phyloP scores from a whole-genome alignment of 2,113 vertebrate genomes.

The Eubucco bourcierii region DNA sequence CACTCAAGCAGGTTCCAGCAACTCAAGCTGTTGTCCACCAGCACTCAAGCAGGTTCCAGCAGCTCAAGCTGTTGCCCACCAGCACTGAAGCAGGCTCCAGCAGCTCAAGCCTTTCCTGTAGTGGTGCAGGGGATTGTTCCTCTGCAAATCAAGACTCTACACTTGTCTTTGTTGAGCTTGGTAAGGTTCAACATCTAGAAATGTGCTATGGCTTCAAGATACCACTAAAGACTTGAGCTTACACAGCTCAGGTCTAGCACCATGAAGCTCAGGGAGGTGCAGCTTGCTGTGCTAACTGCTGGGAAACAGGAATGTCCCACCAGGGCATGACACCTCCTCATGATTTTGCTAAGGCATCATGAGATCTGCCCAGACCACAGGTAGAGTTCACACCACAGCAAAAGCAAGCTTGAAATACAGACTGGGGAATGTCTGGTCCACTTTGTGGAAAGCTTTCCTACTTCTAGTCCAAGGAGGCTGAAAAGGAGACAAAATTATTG shows the following conservation, averaged over 20 bases:
- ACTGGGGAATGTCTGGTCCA: neutral
- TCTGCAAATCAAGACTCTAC: neutral
- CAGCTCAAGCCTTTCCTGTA: neutral
- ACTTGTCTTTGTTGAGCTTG: neutral
- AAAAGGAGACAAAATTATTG: neutral
- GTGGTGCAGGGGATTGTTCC: neutral
- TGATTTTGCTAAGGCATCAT: neutral
- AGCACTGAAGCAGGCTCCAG: neutral
- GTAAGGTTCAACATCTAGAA: neutral
- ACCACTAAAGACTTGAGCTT: neutral
- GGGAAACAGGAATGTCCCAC: rapidly evolving
- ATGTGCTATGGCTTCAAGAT: neutral
- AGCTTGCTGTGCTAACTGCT: neutral
- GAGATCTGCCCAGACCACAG: neutral
- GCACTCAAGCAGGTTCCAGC: neutral
- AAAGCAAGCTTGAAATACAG: neutral
- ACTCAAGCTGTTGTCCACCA: neutral
- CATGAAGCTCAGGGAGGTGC: neutral
- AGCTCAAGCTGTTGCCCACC: neutral
- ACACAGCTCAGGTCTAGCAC: neutral
- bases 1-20: no score
- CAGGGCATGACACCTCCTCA: neutral
- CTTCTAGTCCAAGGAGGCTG: neutral
- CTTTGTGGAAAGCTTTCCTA: neutral
- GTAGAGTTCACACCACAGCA: neutral